phyloP scores from a whole-genome alignment of 2,888 invertebrate genomes.

The Drosophila lacicola region DNA sequence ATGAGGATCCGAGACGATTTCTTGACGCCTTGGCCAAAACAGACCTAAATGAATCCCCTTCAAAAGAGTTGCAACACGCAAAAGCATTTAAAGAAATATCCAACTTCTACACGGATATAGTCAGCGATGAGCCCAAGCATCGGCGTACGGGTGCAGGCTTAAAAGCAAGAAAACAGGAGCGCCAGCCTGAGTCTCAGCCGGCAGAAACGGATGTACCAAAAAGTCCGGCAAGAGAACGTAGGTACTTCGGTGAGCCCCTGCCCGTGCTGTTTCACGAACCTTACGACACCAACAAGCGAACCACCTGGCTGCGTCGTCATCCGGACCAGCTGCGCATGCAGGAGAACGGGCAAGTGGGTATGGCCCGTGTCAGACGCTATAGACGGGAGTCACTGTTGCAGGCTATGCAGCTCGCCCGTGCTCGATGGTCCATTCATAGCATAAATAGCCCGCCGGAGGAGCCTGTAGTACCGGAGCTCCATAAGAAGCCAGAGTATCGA shows the following conservation, averaged over 20 bases:
- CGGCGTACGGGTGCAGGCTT: not conserved
- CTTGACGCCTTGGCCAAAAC: not conserved
- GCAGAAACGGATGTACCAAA: not conserved
- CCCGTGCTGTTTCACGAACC: conserved; percentile 26
- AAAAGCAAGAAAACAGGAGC: not conserved
- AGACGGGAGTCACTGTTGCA: not conserved
- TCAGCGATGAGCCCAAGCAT: not conserved
- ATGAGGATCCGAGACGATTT: not conserved
- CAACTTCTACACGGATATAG: conserved; percentile 13
- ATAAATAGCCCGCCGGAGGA: not conserved
- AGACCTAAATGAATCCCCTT: not conserved
- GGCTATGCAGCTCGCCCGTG: not conserved
- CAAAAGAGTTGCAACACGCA: rapidly evolving
- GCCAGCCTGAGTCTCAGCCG: not conserved
- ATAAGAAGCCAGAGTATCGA: conserved; percentile 13
- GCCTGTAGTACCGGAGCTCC: not conserved
- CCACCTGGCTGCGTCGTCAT: conserved; percentile 31
- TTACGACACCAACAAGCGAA: not conserved
- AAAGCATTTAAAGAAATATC: not conserved
- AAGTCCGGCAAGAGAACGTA: not conserved
- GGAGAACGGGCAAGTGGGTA: conserved; percentile 1
- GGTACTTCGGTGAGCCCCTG: not conserved
- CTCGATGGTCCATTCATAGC: conserved; percentile 22
- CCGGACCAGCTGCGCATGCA: conserved; percentile 15
- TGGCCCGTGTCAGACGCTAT: conserved; percentile 7